Base-by-base conservation (phyloP, 1,140 invertebrate genomes). In the Ostrea edulis region DNA sequence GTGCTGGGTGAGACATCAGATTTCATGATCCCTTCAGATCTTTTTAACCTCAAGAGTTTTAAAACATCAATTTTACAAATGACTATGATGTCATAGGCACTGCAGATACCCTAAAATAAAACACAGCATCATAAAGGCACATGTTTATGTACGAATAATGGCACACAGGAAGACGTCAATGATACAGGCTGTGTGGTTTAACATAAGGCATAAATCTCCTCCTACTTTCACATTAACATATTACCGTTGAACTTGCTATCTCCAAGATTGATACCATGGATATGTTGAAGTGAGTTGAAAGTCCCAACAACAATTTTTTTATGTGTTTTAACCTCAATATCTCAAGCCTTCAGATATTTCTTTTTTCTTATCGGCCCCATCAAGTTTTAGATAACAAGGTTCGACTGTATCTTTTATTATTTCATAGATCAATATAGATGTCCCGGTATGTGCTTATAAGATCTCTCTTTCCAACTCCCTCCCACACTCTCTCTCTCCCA, bases 101-200 rank as follows among this genome's bases (percentile, higher is more conserved):
- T 95, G 93, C 97, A 97, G 71, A 97, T 94, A 58, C 96, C 97
- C 97, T 97, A 94, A 92, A 97, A 96, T 90, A 90, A 92, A 91
- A 22, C n/a, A 86, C 17, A 77, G 11, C 4, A 9, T 0, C 29
- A n/a, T 17, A 20, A 58, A 14, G 4, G 20, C 17, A 58, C 55
- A 58, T 17, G 3, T 0, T 20, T 55, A 1, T 7, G 54, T 4
- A 14, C 17, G n/a, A n/a, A n/a, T n/a, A n/a, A n/a, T n/a, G n/a
- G n/a, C n/a, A n/a, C n/a, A n/a, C n/a, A n/a, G 4, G 17, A 58
- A 11, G 4, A 58, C 55, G 17, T 14, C 14, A 58, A 58, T 14
- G 0, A 58, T 58, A 4, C 0, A 17, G 11, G 17, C 14, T 58
- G 14, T 58, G 14, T 20, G 17, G 14, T 58, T 58, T 20, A 58